Evolutionary conservation across 2,888 invertebrate genomes (phyloP).

Genomic region (Euzophera pinguis): DNA sequence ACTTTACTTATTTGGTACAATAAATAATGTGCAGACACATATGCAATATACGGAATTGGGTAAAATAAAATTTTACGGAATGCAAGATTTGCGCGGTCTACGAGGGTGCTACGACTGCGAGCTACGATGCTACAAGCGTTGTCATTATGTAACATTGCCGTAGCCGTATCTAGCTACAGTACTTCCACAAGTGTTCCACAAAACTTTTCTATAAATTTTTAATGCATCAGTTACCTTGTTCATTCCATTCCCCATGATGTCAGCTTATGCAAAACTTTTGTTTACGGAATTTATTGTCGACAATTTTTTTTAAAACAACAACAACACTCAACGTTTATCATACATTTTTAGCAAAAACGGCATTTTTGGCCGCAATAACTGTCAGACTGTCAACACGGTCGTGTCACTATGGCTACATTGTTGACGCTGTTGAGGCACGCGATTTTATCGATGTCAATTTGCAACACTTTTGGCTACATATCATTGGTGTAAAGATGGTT

Average conservation of each 20-base stretch:
- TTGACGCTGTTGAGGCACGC: constrained; percentile 65
- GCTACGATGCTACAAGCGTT: constrained; percentile 36
- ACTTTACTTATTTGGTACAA: no score
- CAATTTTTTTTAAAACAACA: constrained; percentile 34
- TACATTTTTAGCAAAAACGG: constrained; percentile 43
- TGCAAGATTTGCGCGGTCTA: not conserved
- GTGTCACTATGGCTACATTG: constrained; percentile 77
- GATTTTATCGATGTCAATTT: constrained; percentile 46
- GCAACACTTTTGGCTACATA: constrained; percentile 29
- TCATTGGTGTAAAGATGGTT: constrained; percentile 32
- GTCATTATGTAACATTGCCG: constrained; percentile 45
- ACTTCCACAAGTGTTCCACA: constrained; percentile 13
- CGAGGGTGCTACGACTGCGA: constrained; percentile 1
- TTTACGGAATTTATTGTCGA: constrained; percentile 51
- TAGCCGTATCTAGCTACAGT: not conserved
- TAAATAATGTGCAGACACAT: no score
- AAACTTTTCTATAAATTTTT: constrained; percentile 20
- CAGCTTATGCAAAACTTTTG: constrained; percentile 33
- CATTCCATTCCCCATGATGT: constrained; percentile 91
- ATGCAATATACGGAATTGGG: no score
- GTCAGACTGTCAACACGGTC: constrained; percentile 64
- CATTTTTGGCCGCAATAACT: constrained; percentile 37
- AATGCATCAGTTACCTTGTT: constrained; percentile 84
- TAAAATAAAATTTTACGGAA: no score
- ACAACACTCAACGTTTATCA: constrained; percentile 39